Evolutionary conservation across 1,140 invertebrate genomes (phyloP).

Genomic region (Copidosoma floridanum): DNA sequence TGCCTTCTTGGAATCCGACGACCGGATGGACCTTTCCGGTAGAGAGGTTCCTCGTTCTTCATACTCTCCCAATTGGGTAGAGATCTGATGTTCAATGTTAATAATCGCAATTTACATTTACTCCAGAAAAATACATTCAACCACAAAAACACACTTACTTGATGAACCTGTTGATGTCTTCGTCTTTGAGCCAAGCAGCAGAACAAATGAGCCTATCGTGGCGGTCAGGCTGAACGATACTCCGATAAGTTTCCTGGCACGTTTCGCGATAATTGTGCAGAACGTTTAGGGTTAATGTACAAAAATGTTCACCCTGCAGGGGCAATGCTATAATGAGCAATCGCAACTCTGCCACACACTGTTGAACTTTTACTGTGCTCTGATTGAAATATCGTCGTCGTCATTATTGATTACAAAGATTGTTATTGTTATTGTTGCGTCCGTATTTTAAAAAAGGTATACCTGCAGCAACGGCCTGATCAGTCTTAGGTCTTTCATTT

Average conservation of each 20-base stretch:
- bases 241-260: constrained; percentile 72
- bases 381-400: too few relatives aligned
- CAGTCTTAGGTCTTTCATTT: constrained; percentile 63
- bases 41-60: constrained; percentile 55
- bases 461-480: constrained; percentile 71
- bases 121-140: neutral
- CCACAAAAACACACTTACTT: constrained; percentile 58
- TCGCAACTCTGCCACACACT: constrained; percentile 68
- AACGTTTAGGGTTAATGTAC: constrained; percentile 68
- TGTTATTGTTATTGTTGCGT: too few relatives aligned
- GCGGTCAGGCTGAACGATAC: constrained; percentile 76
- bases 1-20: constrained; percentile 50
- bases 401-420: too few relatives aligned
- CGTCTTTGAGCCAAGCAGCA: constrained; percentile 89
- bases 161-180: constrained; percentile 88
- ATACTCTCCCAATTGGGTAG: constrained; percentile 80
- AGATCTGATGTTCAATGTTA: constrained; percentile 57
- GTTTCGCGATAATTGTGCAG: constrained; percentile 75
- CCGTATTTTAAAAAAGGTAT: constrained; percentile 28
- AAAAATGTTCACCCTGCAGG: constrained; percentile 68
- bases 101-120: too few relatives aligned
- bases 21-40: constrained; percentile 34
- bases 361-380: constrained; percentile 73
- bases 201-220: constrained; percentile 81
- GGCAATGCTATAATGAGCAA: constrained; percentile 72